Evolutionary conservation across 2,797 vertebrate genomes (phyloP), one percentile per base, ranked within the genome.

Genomic region (Diplodus sargus): DNA sequence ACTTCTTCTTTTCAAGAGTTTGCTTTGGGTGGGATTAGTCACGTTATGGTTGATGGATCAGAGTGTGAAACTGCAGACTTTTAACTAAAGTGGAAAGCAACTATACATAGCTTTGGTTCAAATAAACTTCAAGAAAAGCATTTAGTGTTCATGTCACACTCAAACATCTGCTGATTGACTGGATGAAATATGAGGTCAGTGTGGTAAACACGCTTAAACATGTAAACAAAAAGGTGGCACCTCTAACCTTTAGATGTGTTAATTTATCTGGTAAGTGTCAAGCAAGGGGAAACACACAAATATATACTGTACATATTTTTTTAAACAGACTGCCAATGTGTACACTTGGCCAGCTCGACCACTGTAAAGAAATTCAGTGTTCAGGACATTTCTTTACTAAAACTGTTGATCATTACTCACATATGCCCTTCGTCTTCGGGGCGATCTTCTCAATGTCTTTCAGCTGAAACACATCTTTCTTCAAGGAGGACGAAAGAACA

Each of bases 391-490:
- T 60, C 20, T 53, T 39, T 22, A 11, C 18, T 62, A 1, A 76
- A 79, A 56, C 22, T 23, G 48, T 34, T 49, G 28, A 28, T 63
- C 15, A 66, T 73, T 83, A 97, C 98, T 97, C 94, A 99, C 98
- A 95, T 90, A 99, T 99, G 76, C 97, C 97, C 92, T 99, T 99
- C 76, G 96, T 91, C 94, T 99, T 99, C 0, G 98, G 98, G 63
- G 97, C 98, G 74, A 99, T 98, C 95, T 99, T 99, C 93, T 99
- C 98, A 61, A 99, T 94, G 91, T 99, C 98, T 93, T 99, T 99
- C 70, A 99, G 92, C 80, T 99, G 98, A 92, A 97, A 99, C 70
- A 99, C 98, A 92, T 99, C 98, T 96, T 98, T 99, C 98, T 99
- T 90, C 17, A 69, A 83, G 78, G 39, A 77, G 28, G 60, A 48